Percentiles rank a stretch among this genome's conserved stretches.
These are phyloP conservation scores for Diabrotica balteata DNA, from an alignment of 2,888 invertebrate species.

Conservation along the genomic window DNA sequence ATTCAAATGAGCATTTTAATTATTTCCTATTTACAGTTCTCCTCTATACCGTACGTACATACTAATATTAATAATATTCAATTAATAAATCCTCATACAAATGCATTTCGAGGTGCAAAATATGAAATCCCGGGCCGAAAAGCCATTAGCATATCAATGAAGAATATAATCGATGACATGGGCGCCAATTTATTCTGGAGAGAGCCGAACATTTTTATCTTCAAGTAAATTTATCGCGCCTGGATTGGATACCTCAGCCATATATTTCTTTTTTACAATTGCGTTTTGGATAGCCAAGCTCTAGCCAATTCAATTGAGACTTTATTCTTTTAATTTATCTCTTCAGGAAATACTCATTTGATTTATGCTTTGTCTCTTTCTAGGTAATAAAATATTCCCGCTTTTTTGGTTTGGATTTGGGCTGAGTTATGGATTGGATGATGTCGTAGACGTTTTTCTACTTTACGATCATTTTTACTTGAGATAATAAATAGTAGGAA, in stretches of 20 bases:
- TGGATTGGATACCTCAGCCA: conserved; percentile 52
- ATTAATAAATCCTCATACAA: too few species aligned
- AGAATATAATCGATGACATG: conserved; percentile 53
- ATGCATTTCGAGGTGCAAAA: background rate
- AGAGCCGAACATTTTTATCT: conserved; percentile 53
- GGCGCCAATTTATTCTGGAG: conserved; percentile 54
- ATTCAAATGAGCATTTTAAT: too few species aligned
- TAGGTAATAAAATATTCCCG: conserved; percentile 19
- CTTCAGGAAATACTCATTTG: conserved; percentile 25
- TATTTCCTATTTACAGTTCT: too few species aligned
- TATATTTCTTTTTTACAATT: conserved; percentile 55
- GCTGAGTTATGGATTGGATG: too few species aligned
- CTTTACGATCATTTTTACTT: too few species aligned
- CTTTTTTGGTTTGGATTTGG: too few species aligned
- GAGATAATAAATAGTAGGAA: too few species aligned
- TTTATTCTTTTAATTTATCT: conserved; percentile 33
- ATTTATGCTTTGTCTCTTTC: conserved; percentile 24
- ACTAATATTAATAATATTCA: too few species aligned
- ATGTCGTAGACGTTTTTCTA: too few species aligned
- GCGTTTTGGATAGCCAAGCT: conserved; percentile 43
- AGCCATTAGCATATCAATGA: conserved; percentile 49
- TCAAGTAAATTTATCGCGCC: conserved; percentile 53
- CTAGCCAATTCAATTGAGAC: conserved; percentile 37
- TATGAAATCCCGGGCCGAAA: conserved; percentile 13
- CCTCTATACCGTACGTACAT: too few species aligned